Evolutionary conservation across 1,140 invertebrate species (phyloP).

Genomic region (Vanessa tameamea): DNA sequence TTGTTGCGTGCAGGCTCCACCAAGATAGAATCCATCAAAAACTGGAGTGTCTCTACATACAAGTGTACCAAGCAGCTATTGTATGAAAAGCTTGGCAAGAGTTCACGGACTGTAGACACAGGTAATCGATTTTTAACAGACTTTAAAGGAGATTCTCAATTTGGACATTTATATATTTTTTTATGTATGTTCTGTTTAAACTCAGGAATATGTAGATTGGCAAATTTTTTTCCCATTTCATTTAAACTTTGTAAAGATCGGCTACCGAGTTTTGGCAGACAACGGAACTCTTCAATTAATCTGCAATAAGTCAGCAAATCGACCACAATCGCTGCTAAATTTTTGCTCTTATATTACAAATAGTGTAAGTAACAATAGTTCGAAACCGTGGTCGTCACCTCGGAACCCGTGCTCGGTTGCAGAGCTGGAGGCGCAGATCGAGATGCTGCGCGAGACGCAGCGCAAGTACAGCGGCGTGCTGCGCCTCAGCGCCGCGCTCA

Average conservation of each 20-base stretch:
- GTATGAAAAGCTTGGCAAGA: constrained; percentile 96
- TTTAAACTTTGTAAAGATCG: too few species aligned
- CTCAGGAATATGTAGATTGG: too few species aligned
- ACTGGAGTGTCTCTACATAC: constrained; percentile 98
- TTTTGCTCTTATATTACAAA: too few species aligned
- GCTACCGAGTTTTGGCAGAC: too few species aligned
- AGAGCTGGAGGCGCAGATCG: constrained; percentile 96
- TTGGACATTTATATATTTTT: too few species aligned
- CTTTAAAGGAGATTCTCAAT: too few species aligned
- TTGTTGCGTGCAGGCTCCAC: constrained; percentile 83
- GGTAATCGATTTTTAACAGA: constrained; percentile 79
- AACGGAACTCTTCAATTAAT: too few species aligned
- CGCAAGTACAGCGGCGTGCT: constrained; percentile 95
- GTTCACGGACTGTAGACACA: constrained; percentile 93
- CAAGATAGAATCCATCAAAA: constrained; percentile 93
- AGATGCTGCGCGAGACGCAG: constrained; percentile 95
- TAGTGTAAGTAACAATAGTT: too few species aligned
- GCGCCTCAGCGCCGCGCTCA: constrained; percentile 90
- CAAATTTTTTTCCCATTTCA: too few species aligned
- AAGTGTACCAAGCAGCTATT: constrained; percentile 97
- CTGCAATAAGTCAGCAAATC: too few species aligned
- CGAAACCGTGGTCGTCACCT: not conserved
- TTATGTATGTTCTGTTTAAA: too few species aligned
- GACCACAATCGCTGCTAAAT: too few species aligned
- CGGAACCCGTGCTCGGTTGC: constrained; percentile 26